These are phyloP conservation scores for Tenodera sinensis DNA, from an alignment of 2,888 invertebrate species.

Conservation along the genomic window DNA sequence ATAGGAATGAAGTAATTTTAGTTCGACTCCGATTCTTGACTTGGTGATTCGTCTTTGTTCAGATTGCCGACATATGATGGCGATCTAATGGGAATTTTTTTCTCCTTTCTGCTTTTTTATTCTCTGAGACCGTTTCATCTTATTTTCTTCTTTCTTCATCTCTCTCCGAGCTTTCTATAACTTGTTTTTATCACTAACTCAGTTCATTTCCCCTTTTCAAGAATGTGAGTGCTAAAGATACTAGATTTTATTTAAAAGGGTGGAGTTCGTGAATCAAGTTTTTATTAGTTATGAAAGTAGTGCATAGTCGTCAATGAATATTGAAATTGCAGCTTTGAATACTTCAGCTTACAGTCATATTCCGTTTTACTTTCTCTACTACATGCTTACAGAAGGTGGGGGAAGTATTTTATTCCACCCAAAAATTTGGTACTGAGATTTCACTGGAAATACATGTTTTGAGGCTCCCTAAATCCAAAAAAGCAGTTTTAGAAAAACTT, in stretches of 20 bases:
- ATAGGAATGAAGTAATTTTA: constrained; percentile 22
- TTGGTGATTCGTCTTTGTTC: constrained; percentile 13
- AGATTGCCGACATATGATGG: constrained; percentile 14
- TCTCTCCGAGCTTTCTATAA: not conserved
- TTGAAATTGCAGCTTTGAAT: no score
- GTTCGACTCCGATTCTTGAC: constrained; percentile 13
- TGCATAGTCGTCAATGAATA: no score
- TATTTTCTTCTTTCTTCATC: not conserved
- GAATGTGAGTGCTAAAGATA: not conserved
- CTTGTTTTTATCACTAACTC: not conserved
- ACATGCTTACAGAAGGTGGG: no score
- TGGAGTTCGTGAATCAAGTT: not conserved
- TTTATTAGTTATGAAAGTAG: not conserved
- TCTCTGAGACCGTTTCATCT: not conserved
- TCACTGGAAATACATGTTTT: no score
- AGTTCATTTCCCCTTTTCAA: not conserved
- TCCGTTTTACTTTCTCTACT: no score
- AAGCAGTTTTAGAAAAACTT: no score
- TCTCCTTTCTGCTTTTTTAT: not conserved
- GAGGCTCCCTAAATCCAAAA: no score
- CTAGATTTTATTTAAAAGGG: not conserved
- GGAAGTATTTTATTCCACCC: no score
- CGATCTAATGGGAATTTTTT: constrained; percentile 13
- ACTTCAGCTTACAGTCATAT: no score
- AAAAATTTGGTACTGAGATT: no score